Base-by-base conservation (phyloP, 35 echinoderm and acorn worm genomes). In the Nesometra sesokonis region DNA sequence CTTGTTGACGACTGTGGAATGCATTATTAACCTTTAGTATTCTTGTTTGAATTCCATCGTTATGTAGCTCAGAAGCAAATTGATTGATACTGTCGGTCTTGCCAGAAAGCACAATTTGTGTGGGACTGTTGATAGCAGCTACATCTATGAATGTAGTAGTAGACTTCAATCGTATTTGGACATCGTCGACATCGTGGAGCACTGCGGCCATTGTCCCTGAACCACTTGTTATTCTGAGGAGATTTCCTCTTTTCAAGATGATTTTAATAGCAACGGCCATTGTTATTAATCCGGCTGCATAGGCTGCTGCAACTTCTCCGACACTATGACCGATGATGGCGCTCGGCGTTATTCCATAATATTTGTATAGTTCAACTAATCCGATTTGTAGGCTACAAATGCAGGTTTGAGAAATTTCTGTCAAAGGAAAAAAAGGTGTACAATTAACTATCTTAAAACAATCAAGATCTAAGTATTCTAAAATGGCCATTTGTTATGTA, bases 1-100 rank as follows among this genome's bases (percentile, higher is more conserved):
- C 93, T 78, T 94, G 93, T 76, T 94, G 93, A 47, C 81, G 88
- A 79, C 93, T 94, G 77, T 94, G 93, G 37, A 94, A 94, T 32
- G 93, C 93, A 82, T 94, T 94, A 35, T 91, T 77, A 17, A 94
- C 89, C 46, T 94, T 94, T 46, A 94, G 77, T 8, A 34, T n/a
- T 17, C 85, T 80, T 37, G 86, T 88, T 35, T 79, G 76, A 31
- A 88, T 82, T n/a, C 86, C 40, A 36, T 91, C 86, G 37, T 57
- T 13, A 35, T 88, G 85, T 0, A 91, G 35, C 4, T 77, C n/a
- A 15, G 87, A 33, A 29, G 81, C 43, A 43, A 94, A 36, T 35
- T 33, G 21, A 13, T 89, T 78, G 29, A 94, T 77, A 31, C 38
- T 36, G 32, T 31, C 36, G 34, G 31, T 80, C 3, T 81, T 57